Evolutionary conservation across 1,140 invertebrate species (phyloP), one percentile per base, ranked within the genome.

Genomic region (Apis cerana): DNA sequence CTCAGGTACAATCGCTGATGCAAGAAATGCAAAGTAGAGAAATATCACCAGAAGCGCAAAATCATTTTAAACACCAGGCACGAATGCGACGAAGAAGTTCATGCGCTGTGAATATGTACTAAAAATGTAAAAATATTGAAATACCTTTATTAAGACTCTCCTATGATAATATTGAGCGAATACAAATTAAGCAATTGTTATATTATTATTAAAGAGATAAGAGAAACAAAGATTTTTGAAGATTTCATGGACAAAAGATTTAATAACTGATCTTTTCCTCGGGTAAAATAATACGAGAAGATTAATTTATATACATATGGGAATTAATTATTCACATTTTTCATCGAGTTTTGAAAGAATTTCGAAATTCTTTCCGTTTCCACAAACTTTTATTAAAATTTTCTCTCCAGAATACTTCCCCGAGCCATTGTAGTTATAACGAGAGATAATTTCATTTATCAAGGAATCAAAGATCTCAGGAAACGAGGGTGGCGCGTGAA

Each of bases 391-490:
- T 43, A 43, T 43, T 43, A 43, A 43, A 43, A 43, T 43, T 43
- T 7, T 43, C 7, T 5, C 33, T 7, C 33, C 0, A 43, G 1
- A 23, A 62, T 27, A 15, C 7, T 27, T 62, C n/a, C 7, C 15
- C n/a, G 23, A 23, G 7, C 27, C 61, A 27, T 27, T 15, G 23
- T 5, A 43, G 9, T 13, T 19, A 19, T n/a, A 1, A 19, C 43
- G 10, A 21, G 21, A n/a, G 21, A 10, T 27, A n/a, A 21, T 21
- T 48, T 8, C 69, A 82, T 82, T 84, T 81, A 64, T 70, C 50
- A 33, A 64, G 64, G 70, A 80, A 85, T 85, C 80, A 61, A 80
- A 88, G 82, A 75, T 88, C 72, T 52, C 75, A n/a, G 69, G 58
- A 65, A 72, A 43, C 27, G 64, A 80, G 65, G 75, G 56, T 75